Conservation (phyloP, 1,140 invertebrate species). For the Ericerus pela region DNA sequence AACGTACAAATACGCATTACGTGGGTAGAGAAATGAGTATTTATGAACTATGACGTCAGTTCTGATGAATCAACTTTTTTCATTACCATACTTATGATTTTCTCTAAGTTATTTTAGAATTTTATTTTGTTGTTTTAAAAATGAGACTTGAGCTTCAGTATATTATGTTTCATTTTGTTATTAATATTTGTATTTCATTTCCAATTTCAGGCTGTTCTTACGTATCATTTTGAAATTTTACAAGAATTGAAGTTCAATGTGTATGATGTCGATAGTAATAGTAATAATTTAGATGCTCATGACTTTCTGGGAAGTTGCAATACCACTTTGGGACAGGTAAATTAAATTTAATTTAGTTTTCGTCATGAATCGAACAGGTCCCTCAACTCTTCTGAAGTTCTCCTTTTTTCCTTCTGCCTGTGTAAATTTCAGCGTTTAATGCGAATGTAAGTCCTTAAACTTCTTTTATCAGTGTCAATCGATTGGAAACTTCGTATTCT, state of each 20-base stretch:
- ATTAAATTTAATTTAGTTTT: background rate
- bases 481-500: background rate
- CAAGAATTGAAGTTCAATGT: slow-evolving; percentile 35
- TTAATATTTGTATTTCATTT: background rate
- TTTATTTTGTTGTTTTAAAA: background rate
- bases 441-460: too few relatives aligned
- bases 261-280: slow-evolving; percentile 38
- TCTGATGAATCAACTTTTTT: too few relatives aligned
- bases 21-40: too few relatives aligned
- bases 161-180: background rate
- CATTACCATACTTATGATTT: too few relatives aligned
- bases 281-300: slow-evolving; percentile 33
- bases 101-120: too few relatives aligned
- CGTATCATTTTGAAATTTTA: slow-evolving; percentile 35
- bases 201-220: slow-evolving; percentile 26
- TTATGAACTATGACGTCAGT: too few relatives aligned
- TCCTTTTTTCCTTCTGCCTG: too few relatives aligned
- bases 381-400: too few relatives aligned
- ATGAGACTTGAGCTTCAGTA: background rate
- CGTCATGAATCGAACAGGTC: background rate
- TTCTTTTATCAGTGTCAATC: too few relatives aligned
- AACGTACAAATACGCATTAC: too few relatives aligned
- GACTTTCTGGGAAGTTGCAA: slow-evolving; percentile 39
- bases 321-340: slow-evolving; percentile 34
- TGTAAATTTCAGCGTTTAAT: too few relatives aligned